These are phyloP conservation scores for Bemisia tabaci DNA, from an alignment of 1,140 invertebrate genomes.

Conservation along the genomic window DNA sequence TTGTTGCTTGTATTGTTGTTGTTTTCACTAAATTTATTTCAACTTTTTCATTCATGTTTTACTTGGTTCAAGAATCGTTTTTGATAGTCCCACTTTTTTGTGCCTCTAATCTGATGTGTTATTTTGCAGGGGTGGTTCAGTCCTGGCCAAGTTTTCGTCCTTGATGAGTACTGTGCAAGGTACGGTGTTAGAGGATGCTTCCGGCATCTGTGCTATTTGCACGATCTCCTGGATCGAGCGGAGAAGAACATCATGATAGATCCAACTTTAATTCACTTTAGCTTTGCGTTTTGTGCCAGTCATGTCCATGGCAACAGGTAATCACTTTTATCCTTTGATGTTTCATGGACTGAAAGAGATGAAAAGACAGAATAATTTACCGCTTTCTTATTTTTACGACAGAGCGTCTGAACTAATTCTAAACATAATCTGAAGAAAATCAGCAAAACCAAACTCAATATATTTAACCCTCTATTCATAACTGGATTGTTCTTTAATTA, in stretches of 20 bases:
- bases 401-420: neutral
- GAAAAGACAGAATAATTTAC: slow-evolving; percentile 7
- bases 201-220: slow-evolving; percentile 91
- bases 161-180: slow-evolving; percentile 95
- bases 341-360: slow-evolving; percentile 9
- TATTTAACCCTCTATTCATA: too few relatives aligned
- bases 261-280: slow-evolving; percentile 95
- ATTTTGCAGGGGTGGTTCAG: slow-evolving; percentile 89
- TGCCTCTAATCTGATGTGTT: too few relatives aligned
- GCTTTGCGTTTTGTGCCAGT: slow-evolving; percentile 96
- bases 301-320: slow-evolving; percentile 96
- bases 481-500: too few relatives aligned
- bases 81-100: too few relatives aligned
- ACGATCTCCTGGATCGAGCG: slow-evolving; percentile 86
- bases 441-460: too few relatives aligned
- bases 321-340: too few relatives aligned
- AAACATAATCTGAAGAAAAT: too few relatives aligned
- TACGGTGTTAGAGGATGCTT: slow-evolving; percentile 96
- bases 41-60: too few relatives aligned
- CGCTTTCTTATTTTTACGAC: slow-evolving; percentile 6
- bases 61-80: too few relatives aligned
- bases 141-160: slow-evolving; percentile 93
- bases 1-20: too few relatives aligned
- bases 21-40: too few relatives aligned
- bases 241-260: slow-evolving; percentile 94